These are phyloP conservation scores for Koerneria pararmatus DNA, from an alignment of 2,888 invertebrate species.

Conservation along the genomic window DNA sequence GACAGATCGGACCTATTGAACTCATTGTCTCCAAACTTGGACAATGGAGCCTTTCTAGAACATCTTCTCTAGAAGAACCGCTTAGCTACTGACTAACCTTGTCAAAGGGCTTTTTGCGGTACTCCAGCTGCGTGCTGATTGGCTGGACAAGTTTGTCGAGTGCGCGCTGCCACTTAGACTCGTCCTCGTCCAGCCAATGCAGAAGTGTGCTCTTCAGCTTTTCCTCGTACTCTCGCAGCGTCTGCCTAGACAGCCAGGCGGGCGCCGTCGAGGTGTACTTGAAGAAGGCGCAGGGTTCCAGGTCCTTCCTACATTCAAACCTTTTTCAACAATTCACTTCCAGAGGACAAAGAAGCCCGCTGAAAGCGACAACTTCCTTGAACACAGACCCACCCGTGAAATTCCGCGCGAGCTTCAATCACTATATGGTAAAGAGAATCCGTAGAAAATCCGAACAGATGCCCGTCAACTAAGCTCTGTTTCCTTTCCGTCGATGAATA, in stretches of 20 bases:
- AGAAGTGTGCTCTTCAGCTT: conserved; percentile 43
- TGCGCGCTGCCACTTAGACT: conserved; percentile 41
- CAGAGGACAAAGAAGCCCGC: too few species aligned
- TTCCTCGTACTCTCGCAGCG: conserved; percentile 46
- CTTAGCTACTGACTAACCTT: conserved; percentile 29
- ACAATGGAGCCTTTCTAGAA: too few species aligned
- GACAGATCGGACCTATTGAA: too few species aligned
- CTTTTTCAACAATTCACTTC: conserved; percentile 1
- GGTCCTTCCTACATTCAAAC: conserved; percentile 39
- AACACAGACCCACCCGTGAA: too few species aligned
- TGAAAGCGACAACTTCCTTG: too few species aligned
- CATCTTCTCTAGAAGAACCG: neutral
- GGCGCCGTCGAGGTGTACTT: conserved; percentile 33
- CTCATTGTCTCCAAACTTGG: too few species aligned
- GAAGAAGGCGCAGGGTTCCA: conserved; percentile 54
- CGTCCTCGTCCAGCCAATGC: conserved; percentile 52
- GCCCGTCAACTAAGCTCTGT: too few species aligned
- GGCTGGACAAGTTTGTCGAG: conserved; percentile 38
- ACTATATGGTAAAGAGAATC: too few species aligned
- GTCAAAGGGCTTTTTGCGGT: conserved; percentile 42
- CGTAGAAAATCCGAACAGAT: too few species aligned
- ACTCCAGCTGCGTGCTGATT: conserved; percentile 36
- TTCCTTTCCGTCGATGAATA: conserved; percentile 2
- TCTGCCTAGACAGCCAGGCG: conserved; percentile 50
- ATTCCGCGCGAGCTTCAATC: too few species aligned